Conservation (phyloP, 92 coral and sea anemone species). For the Phenganax marumi region DNA sequence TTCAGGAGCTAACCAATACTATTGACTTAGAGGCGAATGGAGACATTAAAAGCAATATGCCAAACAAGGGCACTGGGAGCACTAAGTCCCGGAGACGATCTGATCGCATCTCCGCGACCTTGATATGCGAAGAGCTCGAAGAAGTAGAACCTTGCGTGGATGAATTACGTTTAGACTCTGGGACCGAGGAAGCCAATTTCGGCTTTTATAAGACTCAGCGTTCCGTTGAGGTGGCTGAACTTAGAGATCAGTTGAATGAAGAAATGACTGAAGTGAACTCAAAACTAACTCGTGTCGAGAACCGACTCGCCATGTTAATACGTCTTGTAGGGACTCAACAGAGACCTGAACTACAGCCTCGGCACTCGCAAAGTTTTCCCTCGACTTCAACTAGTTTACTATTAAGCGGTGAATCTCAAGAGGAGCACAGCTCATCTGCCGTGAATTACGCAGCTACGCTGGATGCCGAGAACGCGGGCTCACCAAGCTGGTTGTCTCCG, state of each 20-base stretch:
- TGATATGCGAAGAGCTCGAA: constrained; percentile 1
- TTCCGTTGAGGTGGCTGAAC: constrained; percentile 12
- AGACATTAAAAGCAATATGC: not conserved
- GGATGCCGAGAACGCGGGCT: constrained; percentile 2
- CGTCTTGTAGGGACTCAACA: not conserved
- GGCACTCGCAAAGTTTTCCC: constrained; percentile 30
- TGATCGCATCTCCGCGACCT: not conserved
- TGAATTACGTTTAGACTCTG: not conserved
- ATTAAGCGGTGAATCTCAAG: not conserved
- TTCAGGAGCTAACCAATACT: constrained; percentile 83
- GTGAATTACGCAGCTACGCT: not conserved
- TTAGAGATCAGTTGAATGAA: not conserved
- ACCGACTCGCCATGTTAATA: not conserved
- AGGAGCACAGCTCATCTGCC: not conserved
- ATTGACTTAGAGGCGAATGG: constrained; percentile 65
- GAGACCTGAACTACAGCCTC: not conserved
- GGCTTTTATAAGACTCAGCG: not conserved
- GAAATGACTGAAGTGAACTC: constrained; percentile 1
- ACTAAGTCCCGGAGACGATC: constrained; percentile 4
- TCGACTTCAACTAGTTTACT: not conserved
- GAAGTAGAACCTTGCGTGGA: not conserved
- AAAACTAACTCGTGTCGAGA: constrained; percentile 27
- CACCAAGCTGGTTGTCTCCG: constrained; percentile 32
- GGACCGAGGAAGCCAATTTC: constrained; percentile 24
- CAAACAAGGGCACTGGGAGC: not conserved